These are phyloP conservation scores for Halcyon leucocephala DNA, from an alignment of 2,797 vertebrate species.

Conservation along the genomic window DNA sequence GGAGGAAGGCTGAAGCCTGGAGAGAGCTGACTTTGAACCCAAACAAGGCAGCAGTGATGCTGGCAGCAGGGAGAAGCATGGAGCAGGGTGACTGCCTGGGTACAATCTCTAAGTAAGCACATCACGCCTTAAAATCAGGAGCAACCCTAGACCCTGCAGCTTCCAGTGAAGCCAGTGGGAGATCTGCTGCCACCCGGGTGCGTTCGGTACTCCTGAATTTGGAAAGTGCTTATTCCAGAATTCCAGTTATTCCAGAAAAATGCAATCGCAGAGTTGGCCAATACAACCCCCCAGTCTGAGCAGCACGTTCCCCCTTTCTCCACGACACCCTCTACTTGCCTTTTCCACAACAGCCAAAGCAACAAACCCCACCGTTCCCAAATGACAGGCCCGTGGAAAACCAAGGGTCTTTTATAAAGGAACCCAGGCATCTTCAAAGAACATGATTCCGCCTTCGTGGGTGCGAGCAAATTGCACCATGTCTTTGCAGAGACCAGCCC, in stretches of 20 bases:
- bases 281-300: neutral
- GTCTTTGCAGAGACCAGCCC: neutral
- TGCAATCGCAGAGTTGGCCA: neutral
- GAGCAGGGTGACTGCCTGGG: neutral
- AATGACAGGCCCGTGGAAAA: neutral
- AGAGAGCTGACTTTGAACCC: neutral
- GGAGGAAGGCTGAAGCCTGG: neutral
- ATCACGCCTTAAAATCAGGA: neutral
- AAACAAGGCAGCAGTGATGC: neutral
- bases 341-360: neutral
- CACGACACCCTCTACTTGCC: neutral
- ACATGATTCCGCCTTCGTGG: neutral
- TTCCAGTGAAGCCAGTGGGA: neutral
- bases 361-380: neutral
- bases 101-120: neutral
- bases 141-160: neutral
- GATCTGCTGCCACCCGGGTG: neutral
- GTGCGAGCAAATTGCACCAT: neutral
- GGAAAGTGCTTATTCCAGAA: neutral
- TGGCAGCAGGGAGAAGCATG: neutral
- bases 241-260: neutral
- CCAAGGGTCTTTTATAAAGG: neutral
- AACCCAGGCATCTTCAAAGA: neutral
- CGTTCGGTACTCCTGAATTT: neutral
- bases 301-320: neutral